These are phyloP conservation scores for Caranx ignobilis DNA, from an alignment of 2,113 vertebrate species.

Conservation along the genomic window DNA sequence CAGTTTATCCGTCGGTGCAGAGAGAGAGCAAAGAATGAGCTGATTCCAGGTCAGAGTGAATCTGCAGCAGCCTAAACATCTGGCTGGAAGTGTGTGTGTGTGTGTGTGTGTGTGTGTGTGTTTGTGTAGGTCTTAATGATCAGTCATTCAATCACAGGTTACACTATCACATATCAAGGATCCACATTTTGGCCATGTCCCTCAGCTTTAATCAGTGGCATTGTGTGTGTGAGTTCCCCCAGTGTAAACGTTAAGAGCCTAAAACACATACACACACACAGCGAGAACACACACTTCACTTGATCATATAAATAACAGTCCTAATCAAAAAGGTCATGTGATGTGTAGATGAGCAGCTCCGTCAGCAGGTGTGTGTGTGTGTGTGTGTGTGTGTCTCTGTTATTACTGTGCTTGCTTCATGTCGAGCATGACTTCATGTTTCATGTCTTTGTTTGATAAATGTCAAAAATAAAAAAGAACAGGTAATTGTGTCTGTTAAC, in stretches of 20 bases:
- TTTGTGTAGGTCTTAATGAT: too few species aligned
- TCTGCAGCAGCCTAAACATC: too few species aligned
- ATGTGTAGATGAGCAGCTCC: constrained; percentile 18
- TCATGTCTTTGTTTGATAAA: constrained; percentile 52
- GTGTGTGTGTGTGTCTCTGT: constrained; percentile 16
- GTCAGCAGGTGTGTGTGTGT: constrained; percentile 1
- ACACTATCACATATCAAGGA: background rate
- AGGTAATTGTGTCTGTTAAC: constrained; percentile 41
- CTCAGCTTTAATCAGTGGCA: constrained; percentile 34
- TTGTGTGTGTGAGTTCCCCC: constrained; percentile 6
- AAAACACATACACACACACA: constrained; percentile 2
- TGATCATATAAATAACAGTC: constrained; percentile 49
- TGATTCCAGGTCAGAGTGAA: too few species aligned
- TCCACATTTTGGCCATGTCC: background rate
- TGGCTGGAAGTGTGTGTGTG: too few species aligned
- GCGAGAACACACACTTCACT: constrained; percentile 44
- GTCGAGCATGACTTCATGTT: constrained; percentile 42
- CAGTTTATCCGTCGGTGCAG: too few species aligned
- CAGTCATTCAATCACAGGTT: background rate
- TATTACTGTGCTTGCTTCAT: constrained; percentile 50
- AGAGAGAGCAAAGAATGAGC: too few species aligned
- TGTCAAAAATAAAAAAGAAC: constrained; percentile 46
- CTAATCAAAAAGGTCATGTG: constrained; percentile 53
- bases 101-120: too few species aligned
- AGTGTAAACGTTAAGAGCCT: constrained; percentile 26